These are phyloP conservation scores for Mesembrinibis cayennensis DNA, from an alignment of 2,113 vertebrate genomes.

Conservation along the genomic window DNA sequence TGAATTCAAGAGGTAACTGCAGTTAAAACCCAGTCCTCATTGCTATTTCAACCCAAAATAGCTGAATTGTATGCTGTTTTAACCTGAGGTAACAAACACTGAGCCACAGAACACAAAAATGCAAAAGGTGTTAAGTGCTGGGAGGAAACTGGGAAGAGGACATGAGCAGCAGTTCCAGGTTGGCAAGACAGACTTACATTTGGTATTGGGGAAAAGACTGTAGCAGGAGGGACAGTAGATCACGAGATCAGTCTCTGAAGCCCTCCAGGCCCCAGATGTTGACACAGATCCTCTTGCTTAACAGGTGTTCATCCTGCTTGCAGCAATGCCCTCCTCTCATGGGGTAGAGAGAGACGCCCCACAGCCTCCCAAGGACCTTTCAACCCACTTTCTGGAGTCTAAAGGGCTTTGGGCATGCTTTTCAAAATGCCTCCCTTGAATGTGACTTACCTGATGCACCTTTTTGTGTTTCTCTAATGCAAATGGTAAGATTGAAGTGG, in stretches of 20 bases:
- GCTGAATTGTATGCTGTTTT: neutral
- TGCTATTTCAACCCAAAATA: constrained; percentile 4
- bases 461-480: neutral
- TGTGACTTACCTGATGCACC: neutral
- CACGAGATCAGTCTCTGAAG: neutral
- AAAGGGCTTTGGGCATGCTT: neutral
- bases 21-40: neutral
- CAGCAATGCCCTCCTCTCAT: neutral
- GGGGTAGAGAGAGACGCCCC: neutral
- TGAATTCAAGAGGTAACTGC: constrained; percentile 1
- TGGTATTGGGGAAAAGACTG: neutral
- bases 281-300: neutral
- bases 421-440: neutral
- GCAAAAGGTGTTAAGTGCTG: neutral
- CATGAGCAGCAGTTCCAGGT: neutral
- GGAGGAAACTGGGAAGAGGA: neutral
- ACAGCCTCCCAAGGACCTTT: neutral
- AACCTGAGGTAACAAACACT: neutral
- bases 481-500: neutral
- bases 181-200: neutral
- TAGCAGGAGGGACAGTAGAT: neutral
- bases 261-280: neutral
- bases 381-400: neutral
- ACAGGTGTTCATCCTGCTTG: neutral
- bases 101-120: neutral